Evolutionary conservation across 2,888 invertebrate species (phyloP).

Genomic region (Drosophila austrosaltans): DNA sequence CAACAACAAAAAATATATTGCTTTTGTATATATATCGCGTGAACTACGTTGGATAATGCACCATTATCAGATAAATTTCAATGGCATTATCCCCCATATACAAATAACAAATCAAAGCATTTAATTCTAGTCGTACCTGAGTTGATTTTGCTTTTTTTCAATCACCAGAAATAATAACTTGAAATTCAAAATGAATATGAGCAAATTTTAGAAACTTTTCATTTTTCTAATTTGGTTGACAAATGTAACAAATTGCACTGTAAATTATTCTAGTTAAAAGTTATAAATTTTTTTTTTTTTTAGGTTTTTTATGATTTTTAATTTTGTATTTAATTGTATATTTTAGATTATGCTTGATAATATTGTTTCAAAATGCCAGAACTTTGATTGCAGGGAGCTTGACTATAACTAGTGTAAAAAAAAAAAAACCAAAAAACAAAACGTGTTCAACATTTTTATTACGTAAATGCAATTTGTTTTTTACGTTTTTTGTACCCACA

Average conservation of each 20-base stretch:
- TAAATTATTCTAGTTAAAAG: slow-evolving; percentile 33
- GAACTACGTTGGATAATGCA: slow-evolving; percentile 68
- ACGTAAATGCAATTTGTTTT: slow-evolving; percentile 84
- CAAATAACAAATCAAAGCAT: slow-evolving; percentile 80
- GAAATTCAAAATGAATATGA: slow-evolving; percentile 40
- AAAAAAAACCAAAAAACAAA: background rate
- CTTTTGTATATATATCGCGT: slow-evolving; percentile 82
- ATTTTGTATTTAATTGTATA: slow-evolving; percentile 1
- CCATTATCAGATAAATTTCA: slow-evolving; percentile 43
- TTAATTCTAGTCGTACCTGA: slow-evolving; percentile 53
- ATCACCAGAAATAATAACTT: background rate
- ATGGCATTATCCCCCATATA: slow-evolving; percentile 61
- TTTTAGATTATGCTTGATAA: slow-evolving; percentile 13
- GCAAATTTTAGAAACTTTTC: slow-evolving; percentile 48
- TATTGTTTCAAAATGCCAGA: slow-evolving; percentile 43
- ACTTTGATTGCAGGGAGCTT: slow-evolving; percentile 40
- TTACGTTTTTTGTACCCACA: slow-evolving; percentile 62
- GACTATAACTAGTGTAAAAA: slow-evolving; percentile 48
- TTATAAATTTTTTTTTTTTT: slow-evolving; percentile 3
- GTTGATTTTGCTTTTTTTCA: slow-evolving; percentile 67
- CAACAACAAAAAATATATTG: slow-evolving; percentile 59
- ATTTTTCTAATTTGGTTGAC: slow-evolving; percentile 22
- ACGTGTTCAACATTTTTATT: slow-evolving; percentile 61
- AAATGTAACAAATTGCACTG: slow-evolving; percentile 63
- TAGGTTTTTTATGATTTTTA: slow-evolving; percentile 7